Conservation (phyloP, 2,113 vertebrate genomes). For the Alligator mississippiensis region DNA sequence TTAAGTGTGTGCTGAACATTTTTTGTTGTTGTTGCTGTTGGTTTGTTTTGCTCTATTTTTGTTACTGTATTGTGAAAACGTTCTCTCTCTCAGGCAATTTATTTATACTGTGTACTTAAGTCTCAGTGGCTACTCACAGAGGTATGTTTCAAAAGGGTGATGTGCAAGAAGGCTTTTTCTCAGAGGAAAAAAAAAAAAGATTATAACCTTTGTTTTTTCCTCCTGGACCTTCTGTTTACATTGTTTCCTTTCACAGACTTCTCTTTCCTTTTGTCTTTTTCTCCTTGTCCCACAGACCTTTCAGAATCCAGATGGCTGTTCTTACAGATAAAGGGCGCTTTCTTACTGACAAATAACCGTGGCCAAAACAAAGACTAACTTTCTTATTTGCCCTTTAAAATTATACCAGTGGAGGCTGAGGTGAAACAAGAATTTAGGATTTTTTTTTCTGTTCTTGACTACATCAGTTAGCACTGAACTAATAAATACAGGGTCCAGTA, state of each 20-base stretch:
- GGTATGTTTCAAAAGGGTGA: conserved; percentile 36
- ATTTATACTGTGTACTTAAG: conserved; percentile 40
- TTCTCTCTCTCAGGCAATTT: conserved; percentile 53
- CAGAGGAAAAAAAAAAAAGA: background rate
- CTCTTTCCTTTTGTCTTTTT: conserved; percentile 36
- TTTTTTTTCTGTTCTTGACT: conserved; percentile 16
- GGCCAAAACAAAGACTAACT: conserved; percentile 24
- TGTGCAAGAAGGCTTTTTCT: conserved; percentile 10
- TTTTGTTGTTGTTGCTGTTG: conserved; percentile 38
- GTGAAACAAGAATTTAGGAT: background rate
- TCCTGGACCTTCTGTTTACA: background rate
- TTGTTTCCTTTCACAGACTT: background rate
- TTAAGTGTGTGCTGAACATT: conserved; percentile 59
- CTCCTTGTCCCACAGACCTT: background rate
- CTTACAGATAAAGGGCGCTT: background rate
- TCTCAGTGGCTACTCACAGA: conserved; percentile 48
- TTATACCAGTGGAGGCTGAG: fast-evolving
- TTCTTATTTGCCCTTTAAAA: background rate
- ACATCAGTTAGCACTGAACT: conserved; percentile 2
- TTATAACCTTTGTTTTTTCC: background rate
- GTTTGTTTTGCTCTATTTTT: conserved; percentile 56
- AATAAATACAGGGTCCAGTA: background rate
- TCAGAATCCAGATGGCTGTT: background rate
- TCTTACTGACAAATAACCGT: conserved; percentile 34
- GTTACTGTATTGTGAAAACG: conserved; percentile 45